Evolutionary conservation across 1,140 invertebrate genomes (phyloP).

Genomic region (Nasonia giraulti): DNA sequence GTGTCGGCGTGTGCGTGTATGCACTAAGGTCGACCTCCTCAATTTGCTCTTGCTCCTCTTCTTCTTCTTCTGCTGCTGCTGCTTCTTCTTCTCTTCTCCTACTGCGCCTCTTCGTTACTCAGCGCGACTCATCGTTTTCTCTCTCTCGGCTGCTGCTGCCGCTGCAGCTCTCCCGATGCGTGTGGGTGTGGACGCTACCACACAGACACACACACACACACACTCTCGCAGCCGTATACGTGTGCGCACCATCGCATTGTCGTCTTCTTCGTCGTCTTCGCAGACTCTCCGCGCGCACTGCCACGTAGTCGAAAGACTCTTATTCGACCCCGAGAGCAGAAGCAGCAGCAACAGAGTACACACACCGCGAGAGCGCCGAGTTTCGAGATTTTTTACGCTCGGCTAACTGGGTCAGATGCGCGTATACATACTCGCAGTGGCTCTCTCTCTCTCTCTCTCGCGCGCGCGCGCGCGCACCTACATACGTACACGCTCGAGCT

Average conservation of each 20-base stretch:
- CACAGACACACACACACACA: background rate
- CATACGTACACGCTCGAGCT: background rate
- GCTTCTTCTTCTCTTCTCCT: background rate
- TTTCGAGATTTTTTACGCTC: constrained; percentile 35
- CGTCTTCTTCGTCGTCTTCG: background rate
- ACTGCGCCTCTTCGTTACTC: constrained; percentile 10
- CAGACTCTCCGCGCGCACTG: background rate
- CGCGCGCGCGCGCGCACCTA: background rate
- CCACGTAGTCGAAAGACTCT: background rate
- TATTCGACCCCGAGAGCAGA: background rate
- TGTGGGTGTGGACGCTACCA: constrained; percentile 18
- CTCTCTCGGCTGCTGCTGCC: background rate
- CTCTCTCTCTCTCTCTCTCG: background rate
- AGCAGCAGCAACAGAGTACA: background rate
- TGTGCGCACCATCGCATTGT: constrained; percentile 5
- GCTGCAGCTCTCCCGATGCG: constrained; percentile 9
- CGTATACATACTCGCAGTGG: background rate
- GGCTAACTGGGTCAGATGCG: constrained; percentile 38
- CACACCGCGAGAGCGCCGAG: background rate
- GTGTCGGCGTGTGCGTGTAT: constrained; percentile 32
- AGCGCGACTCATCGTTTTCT: background rate
- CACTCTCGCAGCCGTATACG: background rate
- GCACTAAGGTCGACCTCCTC: constrained; percentile 43
- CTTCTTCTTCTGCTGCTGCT: background rate
- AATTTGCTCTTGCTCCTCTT: constrained; percentile 8